Evolutionary conservation across 2,888 invertebrate genomes (phyloP), one percentile per base, ranked within the genome.

Genomic region (Diaphora mendica): DNA sequence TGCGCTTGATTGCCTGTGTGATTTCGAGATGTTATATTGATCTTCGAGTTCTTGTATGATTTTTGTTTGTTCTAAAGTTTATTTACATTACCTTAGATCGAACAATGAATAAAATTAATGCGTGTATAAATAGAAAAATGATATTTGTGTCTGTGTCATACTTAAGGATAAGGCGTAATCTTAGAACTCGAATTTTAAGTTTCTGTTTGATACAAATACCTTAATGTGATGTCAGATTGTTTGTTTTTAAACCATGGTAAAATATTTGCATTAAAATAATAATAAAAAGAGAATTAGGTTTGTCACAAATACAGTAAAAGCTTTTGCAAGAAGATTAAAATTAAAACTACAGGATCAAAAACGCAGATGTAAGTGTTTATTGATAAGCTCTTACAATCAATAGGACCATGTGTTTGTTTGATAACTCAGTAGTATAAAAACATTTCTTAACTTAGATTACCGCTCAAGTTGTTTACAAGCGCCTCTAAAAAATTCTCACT

Each of bases 1-100:
- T 79, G 77, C 42, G 66, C 74, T 73, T 82, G 78, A 83, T 84
- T 77, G 74, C 72, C 70, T 73, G 70, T 65, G 77, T 82, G 74
- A 77, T 76, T 73, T 70, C 69, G 59, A 35, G 65, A 68, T 66
- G 39, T 64, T 66, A 44, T 55, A 71, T 71, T 39, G 65, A 71
- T 65, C 39, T 20, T 48, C 55, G 64, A 39, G 64, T 48, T 44
- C 64, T 70, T 35, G 35, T 39, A 20, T 26, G 68, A 5, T 26
- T 0, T 23, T 35, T 35, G n/a, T 42, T 67, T 51, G 68, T 55
- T 67, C 48, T 67, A 67, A 48, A 20, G 26, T 67, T 67, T 67
- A 67, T 67, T 67, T 48, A 44, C 30, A 44, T 8, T 20, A 44
- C 20, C 9, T 67, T 7, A 26, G 26, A 26, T 67, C 42, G 66